phyloP scores from a whole-genome alignment of 2,113 vertebrate species.

The Lethenteron camtschaticum region DNA sequence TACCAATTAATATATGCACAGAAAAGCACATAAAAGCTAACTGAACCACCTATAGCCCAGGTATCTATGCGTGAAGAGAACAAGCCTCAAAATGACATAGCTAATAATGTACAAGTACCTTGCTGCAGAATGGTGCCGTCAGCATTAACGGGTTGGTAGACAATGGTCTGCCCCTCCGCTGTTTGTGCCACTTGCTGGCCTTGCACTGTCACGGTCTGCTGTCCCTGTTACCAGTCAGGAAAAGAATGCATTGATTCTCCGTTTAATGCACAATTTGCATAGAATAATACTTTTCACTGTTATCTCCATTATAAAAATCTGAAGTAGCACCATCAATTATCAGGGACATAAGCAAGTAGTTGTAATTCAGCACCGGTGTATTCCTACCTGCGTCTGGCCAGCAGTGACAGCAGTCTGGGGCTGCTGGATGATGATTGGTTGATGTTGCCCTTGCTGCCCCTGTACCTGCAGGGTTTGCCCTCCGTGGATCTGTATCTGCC shows the following conservation, averaged over 20 bases:
- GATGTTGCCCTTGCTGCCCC: constrained; percentile 80
- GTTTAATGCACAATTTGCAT: no score
- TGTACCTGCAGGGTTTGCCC: constrained; percentile 86
- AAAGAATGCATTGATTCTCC: no score
- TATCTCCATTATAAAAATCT: neutral
- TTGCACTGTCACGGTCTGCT: constrained; percentile 82
- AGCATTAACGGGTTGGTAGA: constrained; percentile 93
- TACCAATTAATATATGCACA: no score
- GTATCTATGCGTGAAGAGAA: no score
- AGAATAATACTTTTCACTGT: neutral
- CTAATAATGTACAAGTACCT: constrained; percentile 27
- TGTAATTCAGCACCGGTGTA: no score
- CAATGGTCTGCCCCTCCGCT: constrained; percentile 89
- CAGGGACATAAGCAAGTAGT: no score
- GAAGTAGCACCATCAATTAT: neutral
- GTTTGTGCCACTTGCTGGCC: constrained; percentile 93
- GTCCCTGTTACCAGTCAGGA: constrained; percentile 26
- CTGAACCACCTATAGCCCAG: no score
- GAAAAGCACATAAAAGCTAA: no score
- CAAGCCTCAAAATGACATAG: no score
- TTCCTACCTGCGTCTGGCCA: constrained; percentile 75
- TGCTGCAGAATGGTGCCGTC: constrained; percentile 91
- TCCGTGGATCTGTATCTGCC: constrained; percentile 89
- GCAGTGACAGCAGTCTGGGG: constrained; percentile 87
- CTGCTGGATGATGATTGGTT: constrained; percentile 98